These are phyloP conservation scores for Scortum barcoo DNA, from an alignment of 2,113 vertebrate species.

Conservation along the genomic window DNA sequence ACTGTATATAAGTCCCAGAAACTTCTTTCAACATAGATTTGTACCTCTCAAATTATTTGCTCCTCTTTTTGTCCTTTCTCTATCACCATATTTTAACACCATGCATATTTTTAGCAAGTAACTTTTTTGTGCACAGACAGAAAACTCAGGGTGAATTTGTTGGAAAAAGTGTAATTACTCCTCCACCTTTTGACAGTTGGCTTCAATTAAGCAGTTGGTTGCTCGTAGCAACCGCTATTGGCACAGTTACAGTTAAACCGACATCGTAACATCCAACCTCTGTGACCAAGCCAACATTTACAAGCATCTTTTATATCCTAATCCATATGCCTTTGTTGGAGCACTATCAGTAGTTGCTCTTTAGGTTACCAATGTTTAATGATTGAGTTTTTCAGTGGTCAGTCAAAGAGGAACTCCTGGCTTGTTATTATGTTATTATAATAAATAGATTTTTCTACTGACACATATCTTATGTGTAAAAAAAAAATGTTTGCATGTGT, in stretches of 20 bases:
- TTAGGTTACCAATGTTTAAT: neutral
- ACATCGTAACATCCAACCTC: neutral
- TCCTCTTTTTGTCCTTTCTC: neutral
- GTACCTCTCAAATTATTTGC: neutral
- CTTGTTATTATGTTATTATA: neutral
- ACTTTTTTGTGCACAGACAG: too few relatives aligned
- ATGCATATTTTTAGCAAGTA: too few relatives aligned
- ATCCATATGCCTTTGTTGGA: neutral
- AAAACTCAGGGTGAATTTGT: too few relatives aligned
- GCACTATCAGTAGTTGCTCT: neutral
- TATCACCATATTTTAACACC: too few relatives aligned
- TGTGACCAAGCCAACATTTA: neutral
- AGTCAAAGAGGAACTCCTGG: neutral
- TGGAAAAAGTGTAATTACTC: too few relatives aligned
- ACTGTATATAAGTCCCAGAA: too few relatives aligned
- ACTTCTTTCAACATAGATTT: neutral
- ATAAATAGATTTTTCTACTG: neutral
- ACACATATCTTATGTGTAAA: too few relatives aligned
- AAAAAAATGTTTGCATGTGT: too few relatives aligned
- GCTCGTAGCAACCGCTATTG: neutral
- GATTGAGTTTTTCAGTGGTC: neutral
- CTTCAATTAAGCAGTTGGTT: neutral
- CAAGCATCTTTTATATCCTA: neutral
- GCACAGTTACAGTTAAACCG: neutral
- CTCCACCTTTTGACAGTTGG: neutral